Evolutionary conservation across 2,113 vertebrate species (phyloP), one percentile per base, ranked within the genome.

Genomic region (Neodontobutis hainanensis): DNA sequence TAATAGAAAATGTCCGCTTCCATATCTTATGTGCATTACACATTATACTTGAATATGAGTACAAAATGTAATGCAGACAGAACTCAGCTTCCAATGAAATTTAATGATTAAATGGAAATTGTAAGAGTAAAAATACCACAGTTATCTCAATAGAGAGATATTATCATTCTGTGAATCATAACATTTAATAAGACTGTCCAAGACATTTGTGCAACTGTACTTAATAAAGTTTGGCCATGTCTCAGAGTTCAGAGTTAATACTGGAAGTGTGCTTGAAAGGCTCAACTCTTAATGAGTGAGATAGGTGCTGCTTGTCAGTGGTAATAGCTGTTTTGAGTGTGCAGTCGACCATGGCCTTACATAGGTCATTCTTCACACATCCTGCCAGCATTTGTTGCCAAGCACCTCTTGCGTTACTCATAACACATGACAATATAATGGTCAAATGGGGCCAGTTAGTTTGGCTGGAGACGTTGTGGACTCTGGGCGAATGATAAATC

Each of bases 391-490:
- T 77, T 81, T 75, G 83, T 87, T 89, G 87, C 87, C 85, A 68
- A 70, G 86, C 86, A 77, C 59, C 70, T 51, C 52, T 63, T 63
- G 70, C 61, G 77, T 76, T 82, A 53, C 85, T 85, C 86, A 85
- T 75, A 88, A 87, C 81, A 84, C 78, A 80, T 79, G 81, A 81
- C 82, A 86, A 69, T 73, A 74, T 87, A 88, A 88, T 84, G 84
- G 83, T 87, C 82, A 78, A 86, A 88, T 62, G 70, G 80, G 82
- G 83, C 86, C 83, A 83, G 87, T 89, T 89, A 85, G 76, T 67
- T 80, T 81, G 78, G 79, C 81, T 74, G 72, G 34, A 88, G 81
- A 80, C 77, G 73, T 48, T 48, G 14, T 45, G 59, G 75, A 72
- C 70, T 60, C 51, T 63, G 61, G 72, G 57, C 64, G 80, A 86